Base-by-base conservation (phyloP, 1,140 invertebrate species). In the Cyclargus thomasi region DNA sequence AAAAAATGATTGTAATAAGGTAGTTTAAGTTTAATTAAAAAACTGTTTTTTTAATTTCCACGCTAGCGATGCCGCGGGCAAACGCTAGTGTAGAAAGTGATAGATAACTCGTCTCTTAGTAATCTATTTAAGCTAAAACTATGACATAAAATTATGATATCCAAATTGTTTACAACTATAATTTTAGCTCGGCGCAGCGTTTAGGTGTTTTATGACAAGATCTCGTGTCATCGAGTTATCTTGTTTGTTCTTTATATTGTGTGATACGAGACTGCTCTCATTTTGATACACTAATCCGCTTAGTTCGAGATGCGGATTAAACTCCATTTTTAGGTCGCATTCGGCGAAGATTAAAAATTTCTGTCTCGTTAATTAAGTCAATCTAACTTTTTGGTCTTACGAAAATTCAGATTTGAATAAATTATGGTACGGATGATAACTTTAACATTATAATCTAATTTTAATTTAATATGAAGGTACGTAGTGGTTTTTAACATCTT, bases 261-360 rank as follows among this genome's bases (percentile, higher is more conserved):
- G 55, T 59, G 55, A 59, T 59, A 59, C 55, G 18, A 59, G 55
- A 59, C 11, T 59, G 55, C 20, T 59, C 55, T 59, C 55, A 21
- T 59, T 59, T 59, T 59, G 20, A 20, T 59, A 59, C 53, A 11
- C 55, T 20, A 59, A 59, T 59, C 55, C 10, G 17, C 18, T 59
- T 21, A 20, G 10, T 21, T 59, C 20, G 55, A 59, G 55, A 59
- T 59, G n/a, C 11, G 55, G 39, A 47, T 47, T 47, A 47, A 47
- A 47, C 39, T 47, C 14, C 39, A 47, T 47, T 47, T 23, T 47
- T 47, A 47, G 39, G 39, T 47, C 39, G 39, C 39, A 47, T 47
- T 47, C 39, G 14, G 0, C 39, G 39, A 47, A 47, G 39, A 47
- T 16, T 47, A 47, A 14, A 47, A 47, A 47, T 47, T 35, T 47